Conservation (phyloP, 2,113 vertebrate genomes). For the Nymphicus hollandicus region DNA sequence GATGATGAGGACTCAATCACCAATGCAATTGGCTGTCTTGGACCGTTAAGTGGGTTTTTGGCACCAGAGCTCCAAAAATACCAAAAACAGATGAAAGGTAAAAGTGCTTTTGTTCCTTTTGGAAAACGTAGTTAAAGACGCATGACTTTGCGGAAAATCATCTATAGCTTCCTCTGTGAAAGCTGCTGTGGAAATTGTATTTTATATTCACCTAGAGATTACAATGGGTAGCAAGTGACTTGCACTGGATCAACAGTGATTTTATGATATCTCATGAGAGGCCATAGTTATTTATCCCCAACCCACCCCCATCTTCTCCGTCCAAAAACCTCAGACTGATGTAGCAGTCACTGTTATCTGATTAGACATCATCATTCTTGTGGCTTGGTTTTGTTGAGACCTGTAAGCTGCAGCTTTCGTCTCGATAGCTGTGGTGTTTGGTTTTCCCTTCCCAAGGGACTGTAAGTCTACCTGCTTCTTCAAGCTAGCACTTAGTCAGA, state of each 20-base stretch:
- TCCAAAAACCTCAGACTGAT: not conserved
- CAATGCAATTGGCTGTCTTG: constrained; percentile 89
- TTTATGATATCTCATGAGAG: not conserved
- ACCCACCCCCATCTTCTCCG: not conserved
- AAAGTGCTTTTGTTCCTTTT: not conserved
- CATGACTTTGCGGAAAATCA: not conserved
- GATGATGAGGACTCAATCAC: constrained; percentile 90
- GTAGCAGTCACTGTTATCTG: not conserved
- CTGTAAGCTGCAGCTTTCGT: not conserved
- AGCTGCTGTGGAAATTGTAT: not conserved
- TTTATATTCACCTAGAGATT: not conserved
- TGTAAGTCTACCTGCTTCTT: not conserved
- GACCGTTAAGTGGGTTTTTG: constrained; percentile 90
- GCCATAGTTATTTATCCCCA: not conserved
- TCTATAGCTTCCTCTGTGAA: not conserved
- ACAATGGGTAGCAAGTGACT: not conserved
- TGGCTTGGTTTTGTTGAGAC: not conserved
- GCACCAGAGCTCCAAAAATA: constrained; percentile 91
- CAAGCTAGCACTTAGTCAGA: not conserved
- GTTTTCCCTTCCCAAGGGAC: not conserved
- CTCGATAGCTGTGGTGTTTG: not conserved
- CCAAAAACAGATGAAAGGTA: constrained; percentile 93
- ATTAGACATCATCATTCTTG: not conserved
- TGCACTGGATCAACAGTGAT: not conserved
- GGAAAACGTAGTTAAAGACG: not conserved